Evolutionary conservation across 2,888 invertebrate genomes (phyloP).

Genomic region (Idaea aversata): DNA sequence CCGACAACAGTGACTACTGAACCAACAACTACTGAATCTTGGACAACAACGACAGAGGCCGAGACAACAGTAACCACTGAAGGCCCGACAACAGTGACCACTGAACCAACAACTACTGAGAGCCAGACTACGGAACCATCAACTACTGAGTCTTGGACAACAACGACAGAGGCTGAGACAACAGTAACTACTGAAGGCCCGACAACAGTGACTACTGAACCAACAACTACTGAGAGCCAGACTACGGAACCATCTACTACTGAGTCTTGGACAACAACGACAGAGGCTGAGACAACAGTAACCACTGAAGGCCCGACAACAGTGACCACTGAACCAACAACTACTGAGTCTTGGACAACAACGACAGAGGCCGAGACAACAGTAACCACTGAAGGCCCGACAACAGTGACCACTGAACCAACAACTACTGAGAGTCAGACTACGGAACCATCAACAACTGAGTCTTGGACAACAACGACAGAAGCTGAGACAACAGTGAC

Average conservation of each 20-base stretch:
- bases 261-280: not conserved
- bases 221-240: slow-evolving; percentile 5
- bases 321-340: not conserved
- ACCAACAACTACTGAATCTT: not conserved
- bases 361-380: slow-evolving; percentile 5
- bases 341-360: not conserved
- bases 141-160: slow-evolving; percentile 2
- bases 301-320: slow-evolving; percentile 6
- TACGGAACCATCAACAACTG: not conserved
- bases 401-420: slow-evolving; percentile 7
- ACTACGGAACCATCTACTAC: slow-evolving; percentile 7
- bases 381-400: not conserved
- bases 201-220: slow-evolving; percentile 1
- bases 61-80: slow-evolving; percentile 6
- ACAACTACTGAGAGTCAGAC: slow-evolving; percentile 11
- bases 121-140: not conserved
- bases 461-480: slow-evolving; percentile 1
- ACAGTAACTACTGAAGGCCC: not conserved
- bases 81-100: slow-evolving; percentile 5
- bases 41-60: slow-evolving; percentile 3
- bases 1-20: slow-evolving; percentile 6
- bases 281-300: not conserved
- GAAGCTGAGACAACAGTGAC: not conserved
- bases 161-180: not conserved
- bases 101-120: slow-evolving; percentile 9